A percentile compares a stretch with the other conserved stretches of the same genome.
These are phyloP conservation scores for Tenualosa ilisha DNA, from an alignment of 2,797 vertebrate species.

Conservation along the genomic window DNA sequence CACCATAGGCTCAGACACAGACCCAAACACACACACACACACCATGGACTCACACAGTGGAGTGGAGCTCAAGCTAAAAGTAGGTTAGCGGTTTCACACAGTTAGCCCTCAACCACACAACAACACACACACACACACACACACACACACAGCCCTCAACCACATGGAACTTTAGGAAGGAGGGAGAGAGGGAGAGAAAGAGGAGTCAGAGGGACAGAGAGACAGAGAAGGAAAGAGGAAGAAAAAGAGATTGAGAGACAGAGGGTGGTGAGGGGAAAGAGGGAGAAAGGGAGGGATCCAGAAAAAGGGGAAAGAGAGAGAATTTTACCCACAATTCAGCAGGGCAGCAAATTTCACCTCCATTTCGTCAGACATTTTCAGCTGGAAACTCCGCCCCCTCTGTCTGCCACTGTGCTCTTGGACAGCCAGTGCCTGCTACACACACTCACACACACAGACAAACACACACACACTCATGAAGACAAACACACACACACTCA, in stretches of 20 bases:
- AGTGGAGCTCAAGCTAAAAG: constrained; percentile 56
- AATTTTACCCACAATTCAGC: constrained; percentile 16
- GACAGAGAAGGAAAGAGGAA: not conserved
- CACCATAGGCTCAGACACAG: no score
- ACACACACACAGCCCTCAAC: constrained; percentile 18
- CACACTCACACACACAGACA: not conserved
- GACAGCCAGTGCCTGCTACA: no score
- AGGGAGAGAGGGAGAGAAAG: not conserved
- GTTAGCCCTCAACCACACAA: not conserved
- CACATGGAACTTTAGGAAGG: not conserved
- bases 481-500: not conserved
- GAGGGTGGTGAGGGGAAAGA: no score
- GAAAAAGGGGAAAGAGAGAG: no score
- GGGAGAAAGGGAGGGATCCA: no score
- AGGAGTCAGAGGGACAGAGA: not conserved
- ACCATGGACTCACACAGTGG: not conserved
- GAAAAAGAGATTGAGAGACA: not conserved
- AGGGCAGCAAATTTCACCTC: constrained; percentile 54
- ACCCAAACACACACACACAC: no score
- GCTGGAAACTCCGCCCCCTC: no score
- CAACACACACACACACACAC: no score
- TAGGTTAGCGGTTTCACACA: constrained; percentile 69
- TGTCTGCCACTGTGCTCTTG: no score
- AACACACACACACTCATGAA: not conserved
- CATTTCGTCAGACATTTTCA: no score